These are phyloP conservation scores for Platerodrilus igneus DNA, from an alignment of 2,888 invertebrate species.

Conservation along the genomic window DNA sequence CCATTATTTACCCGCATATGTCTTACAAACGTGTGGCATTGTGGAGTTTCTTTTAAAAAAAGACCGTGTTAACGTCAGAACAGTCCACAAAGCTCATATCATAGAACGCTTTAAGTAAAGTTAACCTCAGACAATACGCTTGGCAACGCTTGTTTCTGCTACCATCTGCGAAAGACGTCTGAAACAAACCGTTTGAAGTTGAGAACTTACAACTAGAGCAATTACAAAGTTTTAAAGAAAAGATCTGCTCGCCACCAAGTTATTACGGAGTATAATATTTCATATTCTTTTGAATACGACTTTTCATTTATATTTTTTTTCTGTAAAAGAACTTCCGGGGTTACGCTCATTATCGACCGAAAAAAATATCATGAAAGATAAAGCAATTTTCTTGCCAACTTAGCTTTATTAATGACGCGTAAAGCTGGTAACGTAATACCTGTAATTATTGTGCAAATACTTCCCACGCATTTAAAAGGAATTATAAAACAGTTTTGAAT, in stretches of 20 bases:
- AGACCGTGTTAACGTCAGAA: no score
- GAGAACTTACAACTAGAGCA: slow-evolving; percentile 30
- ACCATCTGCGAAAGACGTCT: slow-evolving; percentile 30
- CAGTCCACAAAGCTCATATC: no score
- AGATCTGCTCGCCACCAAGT: slow-evolving; percentile 27
- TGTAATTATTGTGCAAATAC: slow-evolving; percentile 14
- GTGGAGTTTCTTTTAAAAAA: no score
- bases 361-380: background rate
- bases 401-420: slow-evolving; percentile 26
- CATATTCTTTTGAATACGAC: slow-evolving; percentile 21
- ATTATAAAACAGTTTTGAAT: slow-evolving; percentile 14
- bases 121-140: slow-evolving; percentile 26
- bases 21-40: no score
- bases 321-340: slow-evolving; percentile 14
- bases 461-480: slow-evolving; percentile 29
- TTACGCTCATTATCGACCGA: slow-evolving; percentile 9
- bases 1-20: no score
- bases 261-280: slow-evolving; percentile 24
- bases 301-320: slow-evolving; percentile 18
- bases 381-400: slow-evolving; percentile 11
- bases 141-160: slow-evolving; percentile 33
- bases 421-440: slow-evolving; percentile 21
- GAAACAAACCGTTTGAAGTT: slow-evolving; percentile 31
- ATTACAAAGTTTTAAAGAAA: slow-evolving; percentile 32
- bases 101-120: slow-evolving; percentile 13